A percentile compares a stretch with the other conserved stretches of the same genome.
Evolutionary conservation across 2,797 vertebrate species (phyloP).

Genomic region (Poecilia velifera): DNA sequence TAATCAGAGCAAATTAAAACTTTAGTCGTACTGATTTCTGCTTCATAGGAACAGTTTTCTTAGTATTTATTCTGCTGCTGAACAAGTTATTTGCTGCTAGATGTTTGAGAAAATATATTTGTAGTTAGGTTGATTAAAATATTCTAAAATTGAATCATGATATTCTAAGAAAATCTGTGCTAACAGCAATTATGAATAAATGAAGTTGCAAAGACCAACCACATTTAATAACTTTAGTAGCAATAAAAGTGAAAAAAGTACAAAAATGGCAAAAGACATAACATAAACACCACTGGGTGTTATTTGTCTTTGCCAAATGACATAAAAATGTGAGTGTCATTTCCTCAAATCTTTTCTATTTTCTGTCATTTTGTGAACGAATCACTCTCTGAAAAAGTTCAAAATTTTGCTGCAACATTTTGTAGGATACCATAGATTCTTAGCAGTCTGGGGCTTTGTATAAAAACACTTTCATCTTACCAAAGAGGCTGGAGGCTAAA

Average conservation of each 20-base stretch:
- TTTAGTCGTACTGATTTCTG: not conserved
- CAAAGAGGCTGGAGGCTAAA: not conserved
- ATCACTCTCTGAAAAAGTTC: not conserved
- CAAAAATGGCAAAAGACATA: not conserved
- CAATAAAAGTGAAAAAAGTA: not conserved
- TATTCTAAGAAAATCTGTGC: not conserved
- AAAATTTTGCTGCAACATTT: not conserved
- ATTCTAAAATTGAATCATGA: not conserved
- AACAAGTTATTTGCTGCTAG: not conserved
- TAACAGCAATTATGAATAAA: not conserved
- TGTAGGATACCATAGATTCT: not conserved
- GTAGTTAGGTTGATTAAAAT: not conserved
- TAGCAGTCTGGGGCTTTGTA: not conserved
- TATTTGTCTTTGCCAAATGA: not conserved
- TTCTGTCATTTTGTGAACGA: not conserved
- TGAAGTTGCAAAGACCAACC: not conserved
- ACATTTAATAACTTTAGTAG: not conserved
- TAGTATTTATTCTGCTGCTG: not conserved
- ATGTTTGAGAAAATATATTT: not conserved
- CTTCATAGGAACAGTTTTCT: not conserved
- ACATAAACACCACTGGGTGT: not conserved
- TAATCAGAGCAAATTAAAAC: not conserved
- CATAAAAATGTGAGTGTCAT: not conserved
- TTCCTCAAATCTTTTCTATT: not conserved
- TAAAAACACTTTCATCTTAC: not conserved